phyloP scores from a whole-genome alignment of 1,140 invertebrate species.

The Drosophila hydei region DNA sequence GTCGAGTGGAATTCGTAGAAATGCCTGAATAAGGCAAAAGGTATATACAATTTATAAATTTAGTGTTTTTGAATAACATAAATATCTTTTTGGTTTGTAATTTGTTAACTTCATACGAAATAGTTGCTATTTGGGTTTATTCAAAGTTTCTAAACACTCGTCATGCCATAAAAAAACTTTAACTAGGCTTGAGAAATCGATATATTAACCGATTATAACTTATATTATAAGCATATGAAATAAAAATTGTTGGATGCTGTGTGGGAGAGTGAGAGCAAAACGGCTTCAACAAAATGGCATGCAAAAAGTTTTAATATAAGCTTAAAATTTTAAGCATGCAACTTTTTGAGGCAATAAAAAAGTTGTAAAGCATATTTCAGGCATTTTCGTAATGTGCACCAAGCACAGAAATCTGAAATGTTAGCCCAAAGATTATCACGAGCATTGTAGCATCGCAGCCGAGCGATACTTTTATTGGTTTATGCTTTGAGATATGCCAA shows the following conservation, averaged over 20 bases:
- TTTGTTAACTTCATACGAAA: too few species aligned
- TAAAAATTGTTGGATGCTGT: neutral
- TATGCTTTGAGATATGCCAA: constrained; percentile 36
- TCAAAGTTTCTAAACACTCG: too few species aligned
- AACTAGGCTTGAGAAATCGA: neutral
- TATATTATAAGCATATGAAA: neutral
- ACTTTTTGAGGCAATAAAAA: constrained; percentile 8
- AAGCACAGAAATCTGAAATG: constrained; percentile 9
- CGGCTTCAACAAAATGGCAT: neutral
- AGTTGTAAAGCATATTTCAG: constrained; percentile 11
- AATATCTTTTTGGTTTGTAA: too few species aligned
- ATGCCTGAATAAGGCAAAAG: neutral
- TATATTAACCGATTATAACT: neutral
- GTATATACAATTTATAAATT: neutral
- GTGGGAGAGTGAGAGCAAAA: too few species aligned
- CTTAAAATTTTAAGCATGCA: constrained; percentile 7
- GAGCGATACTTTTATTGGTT: constrained; percentile 34
- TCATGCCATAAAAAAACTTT: neutral
- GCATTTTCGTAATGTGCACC: neutral
- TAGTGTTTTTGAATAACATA: neutral
- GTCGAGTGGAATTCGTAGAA: neutral
- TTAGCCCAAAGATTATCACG: neutral
- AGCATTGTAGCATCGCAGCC: constrained; percentile 3
- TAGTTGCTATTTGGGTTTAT: too few species aligned
- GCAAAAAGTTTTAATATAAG: neutral